A percentile compares a stretch with the other conserved stretches of the same genome.
Conservation (phyloP, 2,888 invertebrate genomes). For the Sinopyrophorus schimmeli region DNA sequence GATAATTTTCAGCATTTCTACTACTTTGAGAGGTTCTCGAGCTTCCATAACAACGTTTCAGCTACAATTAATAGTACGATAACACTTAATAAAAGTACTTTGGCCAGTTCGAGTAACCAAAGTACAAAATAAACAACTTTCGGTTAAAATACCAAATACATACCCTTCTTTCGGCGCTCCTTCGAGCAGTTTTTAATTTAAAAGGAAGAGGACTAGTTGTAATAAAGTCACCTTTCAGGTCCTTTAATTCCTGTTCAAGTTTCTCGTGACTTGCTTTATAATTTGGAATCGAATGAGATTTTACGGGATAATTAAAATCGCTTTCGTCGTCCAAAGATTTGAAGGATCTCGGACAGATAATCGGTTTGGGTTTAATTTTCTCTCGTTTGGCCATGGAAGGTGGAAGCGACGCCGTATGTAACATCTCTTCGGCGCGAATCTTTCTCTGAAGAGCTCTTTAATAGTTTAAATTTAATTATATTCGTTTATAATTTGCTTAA, state of each 20-base stretch:
- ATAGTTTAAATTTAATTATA: constrained; percentile 7
- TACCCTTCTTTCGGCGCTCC: constrained; percentile 19
- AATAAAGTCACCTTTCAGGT: constrained; percentile 56
- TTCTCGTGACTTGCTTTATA: constrained; percentile 51
- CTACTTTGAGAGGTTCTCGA: constrained; percentile 45
- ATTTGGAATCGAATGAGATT: constrained; percentile 37
- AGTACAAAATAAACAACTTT: constrained; percentile 3
- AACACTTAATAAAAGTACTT: background rate
- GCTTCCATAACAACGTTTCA: constrained; percentile 27
- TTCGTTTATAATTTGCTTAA: background rate
- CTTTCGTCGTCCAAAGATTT: constrained; percentile 38
- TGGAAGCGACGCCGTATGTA: constrained; percentile 67
- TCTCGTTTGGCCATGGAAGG: constrained; percentile 71
- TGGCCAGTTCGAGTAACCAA: background rate
- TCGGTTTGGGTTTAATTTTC: constrained; percentile 45
- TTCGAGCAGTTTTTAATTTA: constrained; percentile 58
- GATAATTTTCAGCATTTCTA: constrained; percentile 41
- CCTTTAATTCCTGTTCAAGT: constrained; percentile 47
- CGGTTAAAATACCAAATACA: background rate
- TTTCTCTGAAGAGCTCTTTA: constrained; percentile 66
- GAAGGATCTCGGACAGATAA: constrained; percentile 50
- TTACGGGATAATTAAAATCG: constrained; percentile 17
- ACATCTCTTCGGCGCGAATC: constrained; percentile 70
- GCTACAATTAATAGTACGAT: constrained; percentile 22
- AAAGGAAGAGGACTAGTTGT: constrained; percentile 57